Evolutionary conservation across 2,888 invertebrate genomes (phyloP).

Genomic region (Phalera bucephala): DNA sequence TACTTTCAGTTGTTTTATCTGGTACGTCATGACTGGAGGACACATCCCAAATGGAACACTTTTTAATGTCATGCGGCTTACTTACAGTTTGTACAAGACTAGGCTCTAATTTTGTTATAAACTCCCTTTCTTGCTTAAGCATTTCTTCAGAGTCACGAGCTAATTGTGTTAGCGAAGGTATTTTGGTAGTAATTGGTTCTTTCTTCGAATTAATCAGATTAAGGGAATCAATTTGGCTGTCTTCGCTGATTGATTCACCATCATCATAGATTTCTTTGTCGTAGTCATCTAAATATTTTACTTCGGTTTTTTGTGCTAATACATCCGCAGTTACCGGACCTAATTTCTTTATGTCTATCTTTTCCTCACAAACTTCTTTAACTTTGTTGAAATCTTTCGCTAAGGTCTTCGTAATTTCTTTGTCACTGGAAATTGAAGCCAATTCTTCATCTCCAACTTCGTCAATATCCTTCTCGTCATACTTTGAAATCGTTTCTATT

Average conservation of each 20-base stretch:
- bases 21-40: slow-evolving; percentile 29
- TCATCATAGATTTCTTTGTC: slow-evolving; percentile 37
- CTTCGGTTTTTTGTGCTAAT: slow-evolving; percentile 3
- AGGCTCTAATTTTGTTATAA: slow-evolving; percentile 24
- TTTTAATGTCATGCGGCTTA: slow-evolving; percentile 27
- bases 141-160: slow-evolving; percentile 41
- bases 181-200: slow-evolving; percentile 21
- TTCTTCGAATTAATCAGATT: slow-evolving; percentile 16
- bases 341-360: slow-evolving; percentile 2
- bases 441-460: slow-evolving; percentile 26
- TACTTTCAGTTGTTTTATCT: slow-evolving; percentile 45
- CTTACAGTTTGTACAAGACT: slow-evolving; percentile 19
- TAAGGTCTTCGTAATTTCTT: not conserved
- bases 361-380: slow-evolving; percentile 5
- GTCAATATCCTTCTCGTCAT: slow-evolving; percentile 41
- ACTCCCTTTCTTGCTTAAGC: slow-evolving; percentile 38
- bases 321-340: not conserved
- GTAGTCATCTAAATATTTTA: slow-evolving; percentile 12
- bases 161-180: slow-evolving; percentile 25
- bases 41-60: slow-evolving; percentile 25
- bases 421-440: not conserved
- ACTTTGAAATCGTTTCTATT: slow-evolving; percentile 29
- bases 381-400: slow-evolving; percentile 4
- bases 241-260: slow-evolving; percentile 34
- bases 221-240: slow-evolving; percentile 36